These are phyloP conservation scores for Glyphotaelius pellucidus DNA, from an alignment of 2,888 invertebrate species.

Conservation along the genomic window DNA sequence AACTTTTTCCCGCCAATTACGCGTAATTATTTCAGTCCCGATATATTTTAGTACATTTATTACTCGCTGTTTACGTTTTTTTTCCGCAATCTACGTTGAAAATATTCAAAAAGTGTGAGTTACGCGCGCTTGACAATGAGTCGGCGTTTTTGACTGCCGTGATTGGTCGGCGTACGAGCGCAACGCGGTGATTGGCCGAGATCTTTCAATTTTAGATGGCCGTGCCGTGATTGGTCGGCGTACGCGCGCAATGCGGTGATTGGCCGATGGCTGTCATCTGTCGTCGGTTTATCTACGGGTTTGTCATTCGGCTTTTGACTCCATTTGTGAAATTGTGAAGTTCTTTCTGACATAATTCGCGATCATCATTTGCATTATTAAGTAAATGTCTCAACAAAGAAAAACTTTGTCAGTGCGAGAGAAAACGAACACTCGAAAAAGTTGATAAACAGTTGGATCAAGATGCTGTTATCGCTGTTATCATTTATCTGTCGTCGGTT, in stretches of 20 bases:
- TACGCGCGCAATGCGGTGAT: too few species aligned
- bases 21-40: constrained; percentile 8
- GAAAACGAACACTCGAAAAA: too few species aligned
- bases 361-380: background rate
- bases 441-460: too few species aligned
- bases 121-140: background rate
- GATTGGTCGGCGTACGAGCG: too few species aligned
- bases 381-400: constrained; percentile 28
- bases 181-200: too few species aligned
- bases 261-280: too few species aligned
- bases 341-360: background rate
- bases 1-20: background rate
- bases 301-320: background rate
- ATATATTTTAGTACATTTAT: background rate
- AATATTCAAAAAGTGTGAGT: background rate
- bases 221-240: too few species aligned
- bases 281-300: background rate
- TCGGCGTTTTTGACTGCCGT: too few species aligned
- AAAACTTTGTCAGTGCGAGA: constrained; percentile 39
- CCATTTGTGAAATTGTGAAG: too few species aligned
- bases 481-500: too few species aligned
- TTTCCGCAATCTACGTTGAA: background rate
- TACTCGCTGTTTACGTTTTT: background rate
- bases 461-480: too few species aligned
- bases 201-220: too few species aligned